A percentile compares a stretch with the other conserved stretches of the same genome.
Evolutionary conservation across 2,797 vertebrate species (phyloP).

Genomic region (Glyptemys insculpta): DNA sequence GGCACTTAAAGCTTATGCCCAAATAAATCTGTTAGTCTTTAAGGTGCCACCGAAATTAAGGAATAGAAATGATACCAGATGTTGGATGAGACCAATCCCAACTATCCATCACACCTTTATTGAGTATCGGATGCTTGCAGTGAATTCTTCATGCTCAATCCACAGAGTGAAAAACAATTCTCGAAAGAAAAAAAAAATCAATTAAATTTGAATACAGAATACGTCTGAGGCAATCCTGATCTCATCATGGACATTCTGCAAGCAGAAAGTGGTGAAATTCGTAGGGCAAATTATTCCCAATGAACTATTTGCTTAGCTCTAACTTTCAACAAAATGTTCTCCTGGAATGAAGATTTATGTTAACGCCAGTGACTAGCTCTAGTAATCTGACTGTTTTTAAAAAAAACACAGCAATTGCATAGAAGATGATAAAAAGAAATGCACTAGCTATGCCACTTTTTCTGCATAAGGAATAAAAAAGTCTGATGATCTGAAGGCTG

Average conservation of each 20-base stretch:
- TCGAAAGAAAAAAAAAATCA: conserved; percentile 10
- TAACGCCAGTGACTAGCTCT: conserved; percentile 1
- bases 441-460: background rate
- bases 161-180: conserved; percentile 1
- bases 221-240: rapidly evolving
- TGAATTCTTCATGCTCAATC: background rate
- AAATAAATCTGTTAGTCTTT: no score
- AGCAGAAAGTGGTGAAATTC: background rate
- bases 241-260: background rate
- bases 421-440: conserved; percentile 4
- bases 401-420: background rate
- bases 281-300: background rate
- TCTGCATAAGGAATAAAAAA: background rate
- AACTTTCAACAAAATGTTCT: conserved; percentile 11
- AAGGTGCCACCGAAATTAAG: background rate
- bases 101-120: background rate
- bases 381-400: background rate
- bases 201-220: background rate
- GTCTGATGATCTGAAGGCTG: background rate
- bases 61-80: background rate
- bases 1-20: no score
- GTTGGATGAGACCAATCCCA: background rate
- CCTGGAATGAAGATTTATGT: background rate
- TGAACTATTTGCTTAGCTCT: background rate
- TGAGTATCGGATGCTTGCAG: background rate